phyloP scores from a whole-genome alignment of 2,113 vertebrate species.

The Takifugu bimaculatus region DNA sequence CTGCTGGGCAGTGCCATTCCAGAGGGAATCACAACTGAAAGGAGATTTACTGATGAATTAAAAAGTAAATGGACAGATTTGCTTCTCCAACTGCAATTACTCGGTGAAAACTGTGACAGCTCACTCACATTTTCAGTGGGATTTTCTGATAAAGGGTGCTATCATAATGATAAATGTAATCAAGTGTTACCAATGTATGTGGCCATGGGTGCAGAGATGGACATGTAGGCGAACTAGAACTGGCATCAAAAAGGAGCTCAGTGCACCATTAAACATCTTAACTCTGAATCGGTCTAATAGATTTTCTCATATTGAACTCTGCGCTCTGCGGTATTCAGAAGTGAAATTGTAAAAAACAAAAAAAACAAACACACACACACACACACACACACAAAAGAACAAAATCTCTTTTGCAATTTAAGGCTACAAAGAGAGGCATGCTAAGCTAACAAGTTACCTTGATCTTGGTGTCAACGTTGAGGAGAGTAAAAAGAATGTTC shows the following conservation, averaged over 20 bases:
- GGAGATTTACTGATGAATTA: conserved; percentile 63
- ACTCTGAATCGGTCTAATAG: background rate
- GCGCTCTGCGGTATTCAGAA: background rate
- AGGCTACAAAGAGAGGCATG: background rate
- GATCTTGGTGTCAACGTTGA: conserved; percentile 90
- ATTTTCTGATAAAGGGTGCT: conserved; percentile 26
- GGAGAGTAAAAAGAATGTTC: conserved; percentile 94
- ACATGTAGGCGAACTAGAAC: background rate
- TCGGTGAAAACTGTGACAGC: conserved; percentile 52
- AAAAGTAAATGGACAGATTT: conserved; percentile 66
- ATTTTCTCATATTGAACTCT: background rate
- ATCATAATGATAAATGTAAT: conserved; percentile 5
- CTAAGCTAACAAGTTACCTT: conserved; percentile 80
- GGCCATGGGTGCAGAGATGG: no score
- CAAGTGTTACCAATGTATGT: conserved; percentile 4
- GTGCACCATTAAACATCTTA: conserved; percentile 15
- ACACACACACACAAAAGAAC: background rate
- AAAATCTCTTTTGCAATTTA: conserved; percentile 3
- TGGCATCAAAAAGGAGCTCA: conserved; percentile 4
- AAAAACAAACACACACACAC: background rate
- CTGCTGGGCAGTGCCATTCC: conserved; percentile 62
- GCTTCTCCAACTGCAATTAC: conserved; percentile 68
- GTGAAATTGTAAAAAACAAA: background rate
- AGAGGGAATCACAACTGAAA: conserved; percentile 60
- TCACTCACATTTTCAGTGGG: conserved; percentile 49